Conservation (phyloP, 1,140 invertebrate species). For the Bursaphelenchus mucronatus region DNA sequence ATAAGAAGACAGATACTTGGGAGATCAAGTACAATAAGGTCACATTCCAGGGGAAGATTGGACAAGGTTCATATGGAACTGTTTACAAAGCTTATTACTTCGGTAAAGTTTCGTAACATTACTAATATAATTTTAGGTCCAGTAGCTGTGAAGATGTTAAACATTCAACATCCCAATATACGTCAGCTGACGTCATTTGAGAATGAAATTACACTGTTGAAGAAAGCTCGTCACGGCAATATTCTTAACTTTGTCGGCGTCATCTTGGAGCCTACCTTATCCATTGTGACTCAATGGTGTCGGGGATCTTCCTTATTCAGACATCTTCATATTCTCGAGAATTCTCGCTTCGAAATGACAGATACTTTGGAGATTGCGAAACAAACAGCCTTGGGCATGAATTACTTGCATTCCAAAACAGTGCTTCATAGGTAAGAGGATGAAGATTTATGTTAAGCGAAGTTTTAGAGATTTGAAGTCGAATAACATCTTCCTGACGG, state of each 20-base stretch:
- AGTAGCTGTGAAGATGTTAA: slow-evolving; percentile 93
- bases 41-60: slow-evolving; percentile 80
- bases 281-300: slow-evolving; percentile 99
- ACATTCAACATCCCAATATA: slow-evolving; percentile 89
- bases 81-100: slow-evolving; percentile 97
- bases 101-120: slow-evolving; percentile 64
- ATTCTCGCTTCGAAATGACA: slow-evolving; percentile 75
- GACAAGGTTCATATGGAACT: slow-evolving; percentile 95
- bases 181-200: slow-evolving; percentile 95
- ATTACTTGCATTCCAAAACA: slow-evolving; percentile 94
- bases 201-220: slow-evolving; percentile 93
- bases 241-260: slow-evolving; percentile 97
- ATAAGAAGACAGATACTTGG: slow-evolving; percentile 37
- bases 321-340: slow-evolving; percentile 91
- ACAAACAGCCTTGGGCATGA: slow-evolving; percentile 97
- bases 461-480: slow-evolving; percentile 63
- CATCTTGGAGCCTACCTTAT: slow-evolving; percentile 73
- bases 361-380: slow-evolving; percentile 91
- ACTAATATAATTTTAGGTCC: slow-evolving; percentile 65
- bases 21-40: slow-evolving; percentile 76
- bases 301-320: slow-evolving; percentile 95
- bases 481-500: slow-evolving; percentile 82
- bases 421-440: slow-evolving; percentile 75
- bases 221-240: slow-evolving; percentile 80
- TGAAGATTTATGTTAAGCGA: too few relatives aligned